These are phyloP conservation scores for Centropus unirufus DNA, from an alignment of 2,113 vertebrate species.

Conservation along the genomic window DNA sequence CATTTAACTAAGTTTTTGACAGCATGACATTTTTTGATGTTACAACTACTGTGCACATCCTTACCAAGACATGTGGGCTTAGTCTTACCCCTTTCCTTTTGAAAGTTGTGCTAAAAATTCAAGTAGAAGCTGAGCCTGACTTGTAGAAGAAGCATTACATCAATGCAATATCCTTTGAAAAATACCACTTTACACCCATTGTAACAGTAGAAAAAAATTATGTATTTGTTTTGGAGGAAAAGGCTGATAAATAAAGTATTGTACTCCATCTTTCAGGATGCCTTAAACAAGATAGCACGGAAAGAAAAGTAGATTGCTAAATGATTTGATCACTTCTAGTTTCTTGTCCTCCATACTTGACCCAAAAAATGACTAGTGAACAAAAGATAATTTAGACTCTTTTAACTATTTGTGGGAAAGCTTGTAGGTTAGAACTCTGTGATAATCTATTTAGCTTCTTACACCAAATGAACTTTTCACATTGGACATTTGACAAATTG, in stretches of 20 bases:
- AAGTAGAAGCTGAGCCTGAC: not conserved
- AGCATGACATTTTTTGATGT: not conserved
- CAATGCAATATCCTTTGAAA: not conserved
- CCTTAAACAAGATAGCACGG: not conserved
- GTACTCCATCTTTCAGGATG: not conserved
- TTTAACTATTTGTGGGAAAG: not conserved
- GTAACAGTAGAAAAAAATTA: not conserved
- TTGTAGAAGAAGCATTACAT: not conserved
- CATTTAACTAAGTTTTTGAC: not conserved
- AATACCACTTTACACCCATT: not conserved
- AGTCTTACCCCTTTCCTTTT: not conserved
- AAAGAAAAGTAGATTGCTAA: not conserved
- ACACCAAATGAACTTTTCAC: slow-evolving; percentile 16
- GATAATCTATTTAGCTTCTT: not conserved
- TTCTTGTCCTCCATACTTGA: not conserved
- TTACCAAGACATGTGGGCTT: not conserved
- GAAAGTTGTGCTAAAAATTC: not conserved
- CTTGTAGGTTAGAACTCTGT: not conserved
- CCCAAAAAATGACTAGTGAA: not conserved
- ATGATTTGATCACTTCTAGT: not conserved
- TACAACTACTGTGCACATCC: not conserved
- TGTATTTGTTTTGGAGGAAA: not conserved
- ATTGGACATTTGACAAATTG: not conserved
- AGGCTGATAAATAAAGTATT: not conserved
- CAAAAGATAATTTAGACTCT: not conserved